These are phyloP conservation scores for Xylota sylvarum DNA, from an alignment of 2,888 invertebrate genomes.

Conservation along the genomic window DNA sequence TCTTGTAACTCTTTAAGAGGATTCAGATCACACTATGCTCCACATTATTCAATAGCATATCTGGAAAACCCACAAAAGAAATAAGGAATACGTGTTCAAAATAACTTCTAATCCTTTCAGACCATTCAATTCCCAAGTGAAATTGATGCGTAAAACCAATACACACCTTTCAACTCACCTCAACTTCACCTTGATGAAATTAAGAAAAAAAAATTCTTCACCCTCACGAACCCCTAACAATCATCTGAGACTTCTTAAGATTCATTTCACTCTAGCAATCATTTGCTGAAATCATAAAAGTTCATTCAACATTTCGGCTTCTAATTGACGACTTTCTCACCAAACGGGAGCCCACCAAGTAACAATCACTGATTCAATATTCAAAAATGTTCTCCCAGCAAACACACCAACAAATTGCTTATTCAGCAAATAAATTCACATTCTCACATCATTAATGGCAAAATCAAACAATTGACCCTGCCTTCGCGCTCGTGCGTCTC, in stretches of 20 bases:
- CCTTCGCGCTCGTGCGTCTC: too few species aligned
- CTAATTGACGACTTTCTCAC: not conserved
- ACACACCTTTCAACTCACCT: too few species aligned
- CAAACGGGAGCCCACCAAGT: not conserved
- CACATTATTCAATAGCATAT: too few species aligned
- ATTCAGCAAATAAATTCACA: slow-evolving; percentile 61
- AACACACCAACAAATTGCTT: slow-evolving; percentile 48
- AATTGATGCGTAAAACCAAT: too few species aligned
- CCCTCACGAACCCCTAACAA: not conserved
- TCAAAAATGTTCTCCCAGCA: not conserved
- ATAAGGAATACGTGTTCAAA: too few species aligned
- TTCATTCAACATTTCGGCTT: not conserved
- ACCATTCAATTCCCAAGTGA: too few species aligned
- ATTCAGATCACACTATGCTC: too few species aligned
- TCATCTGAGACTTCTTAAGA: not conserved
- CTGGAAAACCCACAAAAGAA: too few species aligned
- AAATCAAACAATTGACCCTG: slow-evolving; percentile 51
- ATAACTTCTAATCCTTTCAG: too few species aligned
- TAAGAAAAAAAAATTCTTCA: not conserved
- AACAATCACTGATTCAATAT: slow-evolving; percentile 23
- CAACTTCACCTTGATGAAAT: not conserved
- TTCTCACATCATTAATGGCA: slow-evolving; percentile 48
- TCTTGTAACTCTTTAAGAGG: too few species aligned
- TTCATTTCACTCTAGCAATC: not conserved
- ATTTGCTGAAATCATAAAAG: not conserved